Evolutionary conservation across 2,888 invertebrate genomes (phyloP).

Genomic region (Herminia tarsipennalis): DNA sequence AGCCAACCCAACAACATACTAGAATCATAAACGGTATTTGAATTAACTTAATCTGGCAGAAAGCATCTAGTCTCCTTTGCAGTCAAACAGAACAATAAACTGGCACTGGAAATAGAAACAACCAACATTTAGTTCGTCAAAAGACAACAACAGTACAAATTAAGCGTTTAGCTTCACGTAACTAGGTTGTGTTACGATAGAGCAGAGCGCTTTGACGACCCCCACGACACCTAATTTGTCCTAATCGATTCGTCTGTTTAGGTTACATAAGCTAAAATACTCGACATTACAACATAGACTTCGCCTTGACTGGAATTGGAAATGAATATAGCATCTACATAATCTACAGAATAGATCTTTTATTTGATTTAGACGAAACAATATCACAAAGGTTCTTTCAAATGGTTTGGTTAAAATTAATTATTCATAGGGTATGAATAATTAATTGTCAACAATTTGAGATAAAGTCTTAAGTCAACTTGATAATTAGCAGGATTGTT

Average conservation of each 20-base stretch:
- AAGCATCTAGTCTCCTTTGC: no score
- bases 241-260: constrained; percentile 13
- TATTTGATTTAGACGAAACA: no score
- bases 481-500: no score
- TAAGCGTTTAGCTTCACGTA: constrained; percentile 15
- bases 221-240: constrained; percentile 1
- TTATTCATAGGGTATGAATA: no score
- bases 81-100: background rate
- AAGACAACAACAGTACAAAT: constrained; percentile 22
- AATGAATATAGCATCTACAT: background rate
- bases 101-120: background rate
- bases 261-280: background rate
- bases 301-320: no score
- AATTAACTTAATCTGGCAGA: no score
- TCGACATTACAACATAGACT: background rate
- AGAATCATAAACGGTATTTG: no score
- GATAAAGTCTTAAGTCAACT: no score
- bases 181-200: constrained; percentile 4
- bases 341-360: background rate
- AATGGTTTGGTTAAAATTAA: no score
- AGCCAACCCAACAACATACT: no score
- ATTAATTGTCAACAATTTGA: no score
- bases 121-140: background rate
- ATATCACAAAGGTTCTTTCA: no score
- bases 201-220: constrained; percentile 14